Evolutionary conservation across 2,888 invertebrate genomes (phyloP), one percentile per base, ranked within the genome.

Genomic region (Podotricha telesiphe): DNA sequence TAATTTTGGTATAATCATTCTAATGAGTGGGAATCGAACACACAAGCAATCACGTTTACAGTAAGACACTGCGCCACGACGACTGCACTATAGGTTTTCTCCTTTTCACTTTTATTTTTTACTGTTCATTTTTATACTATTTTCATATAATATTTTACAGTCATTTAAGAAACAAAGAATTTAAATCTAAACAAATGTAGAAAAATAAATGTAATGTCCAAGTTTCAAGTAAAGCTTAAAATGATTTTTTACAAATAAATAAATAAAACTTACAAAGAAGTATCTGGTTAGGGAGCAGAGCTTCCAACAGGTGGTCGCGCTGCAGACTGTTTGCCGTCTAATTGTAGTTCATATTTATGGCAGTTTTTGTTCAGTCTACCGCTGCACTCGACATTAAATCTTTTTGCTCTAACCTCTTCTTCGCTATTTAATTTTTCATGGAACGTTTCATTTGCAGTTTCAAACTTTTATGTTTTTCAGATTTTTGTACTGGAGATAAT

Each of bases 301-400:
- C 42, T 50, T 65, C 77, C 85, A 85, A 86, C 87, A 87, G 86
- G 87, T 88, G 84, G 76, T 74, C 51, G 74, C 59, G 56, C 59
- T 42, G 74, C 77, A 80, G 78, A 76, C 78, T 73, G 77, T 76
- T 75, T 71, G 71, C 77, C 74, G 75, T 74, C 79, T 86, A 84
- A 86, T 85, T 85, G 84, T 81, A 80, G 80, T 83, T 83, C 80
- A 84, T 83, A 87, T 88, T 86, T 87, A 86, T 84, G 85, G 84
- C 73, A 74, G 75, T 80, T 82, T 82, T 79, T 79, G 74, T 75
- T 63, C 59, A 67, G 59, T 61, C 67, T 62, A 17, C 45, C 70
- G 71, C 76, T 78, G 75, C 76, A 67, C 65, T 71, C 51, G 71
- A 76, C 76, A 75, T 76, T 77, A 77, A 78, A 76, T 73, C 71